These are phyloP conservation scores for Centroberyx gerrardi DNA, from an alignment of 2,797 vertebrate genomes.

Conservation along the genomic window DNA sequence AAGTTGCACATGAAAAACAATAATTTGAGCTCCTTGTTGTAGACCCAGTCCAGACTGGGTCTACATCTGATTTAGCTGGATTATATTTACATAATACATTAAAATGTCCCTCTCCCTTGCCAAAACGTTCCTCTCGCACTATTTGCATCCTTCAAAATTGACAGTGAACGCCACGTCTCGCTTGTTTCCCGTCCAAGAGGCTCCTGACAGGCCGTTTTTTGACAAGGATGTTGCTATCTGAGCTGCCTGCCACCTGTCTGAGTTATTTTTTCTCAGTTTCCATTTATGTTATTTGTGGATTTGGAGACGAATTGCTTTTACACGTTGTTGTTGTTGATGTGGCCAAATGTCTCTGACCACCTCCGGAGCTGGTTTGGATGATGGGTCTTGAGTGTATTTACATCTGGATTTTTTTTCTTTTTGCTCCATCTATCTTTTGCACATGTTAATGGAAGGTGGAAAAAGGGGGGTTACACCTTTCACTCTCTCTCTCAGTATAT, in stretches of 20 bases:
- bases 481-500: neutral
- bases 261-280: neutral
- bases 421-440: neutral
- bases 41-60: neutral
- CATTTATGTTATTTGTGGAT: neutral
- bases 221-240: neutral
- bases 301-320: neutral
- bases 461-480: neutral
- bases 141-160: neutral
- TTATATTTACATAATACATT: conserved; percentile 8
- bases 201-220: neutral
- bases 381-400: neutral
- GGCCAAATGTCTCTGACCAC: neutral
- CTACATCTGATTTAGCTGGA: conserved; percentile 5
- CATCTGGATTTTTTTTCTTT: neutral
- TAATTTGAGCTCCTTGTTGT: neutral
- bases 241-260: neutral
- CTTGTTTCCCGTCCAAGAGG: neutral
- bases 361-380: neutral
- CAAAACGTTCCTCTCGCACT: neutral
- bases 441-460: neutral
- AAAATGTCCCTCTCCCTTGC: conserved; percentile 2
- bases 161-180: neutral
- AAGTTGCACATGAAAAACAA: neutral
- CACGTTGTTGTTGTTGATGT: neutral